Percentiles rank a stretch among this genome's conserved stretches.
phyloP scores from a whole-genome alignment of 2,888 invertebrate species.

The Cantharis rustica region DNA sequence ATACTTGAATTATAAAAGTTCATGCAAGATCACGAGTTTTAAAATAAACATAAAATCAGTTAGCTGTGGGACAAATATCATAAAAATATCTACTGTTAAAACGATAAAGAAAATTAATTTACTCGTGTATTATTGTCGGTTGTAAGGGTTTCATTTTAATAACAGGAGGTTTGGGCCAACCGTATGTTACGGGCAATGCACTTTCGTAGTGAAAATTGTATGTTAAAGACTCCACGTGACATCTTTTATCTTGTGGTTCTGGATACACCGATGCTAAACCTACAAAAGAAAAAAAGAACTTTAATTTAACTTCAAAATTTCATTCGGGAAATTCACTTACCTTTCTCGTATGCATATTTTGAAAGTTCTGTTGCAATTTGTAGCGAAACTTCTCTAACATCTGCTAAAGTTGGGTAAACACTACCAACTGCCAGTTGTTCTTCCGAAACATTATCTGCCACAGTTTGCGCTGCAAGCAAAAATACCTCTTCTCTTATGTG shows the following conservation, averaged over 20 bases:
- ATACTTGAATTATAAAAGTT: background rate
- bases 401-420: conserved; percentile 87
- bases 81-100: background rate
- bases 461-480: conserved; percentile 88
- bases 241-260: conserved; percentile 75
- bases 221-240: conserved; percentile 74
- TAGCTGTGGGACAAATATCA: background rate
- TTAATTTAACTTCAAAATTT: background rate
- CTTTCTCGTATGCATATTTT: conserved; percentile 86
- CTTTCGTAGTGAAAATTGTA: conserved; percentile 80
- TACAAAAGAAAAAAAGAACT: conserved; percentile 48
- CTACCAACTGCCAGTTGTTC: conserved; percentile 83
- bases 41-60: background rate
- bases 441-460: conserved; percentile 84
- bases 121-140: conserved; percentile 46
- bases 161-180: conserved; percentile 58
- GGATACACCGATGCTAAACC: conserved; percentile 86
- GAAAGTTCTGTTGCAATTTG: conserved; percentile 87
- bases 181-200: conserved; percentile 73
- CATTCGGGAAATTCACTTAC: conserved; percentile 57
- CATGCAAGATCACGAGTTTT: background rate
- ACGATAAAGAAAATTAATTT: conserved; percentile 14
- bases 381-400: conserved; percentile 86
- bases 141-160: conserved; percentile 49
- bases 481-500: conserved; percentile 95